These are phyloP conservation scores for Nixonia krombeini DNA, from an alignment of 1,140 invertebrate genomes.

Conservation along the genomic window DNA sequence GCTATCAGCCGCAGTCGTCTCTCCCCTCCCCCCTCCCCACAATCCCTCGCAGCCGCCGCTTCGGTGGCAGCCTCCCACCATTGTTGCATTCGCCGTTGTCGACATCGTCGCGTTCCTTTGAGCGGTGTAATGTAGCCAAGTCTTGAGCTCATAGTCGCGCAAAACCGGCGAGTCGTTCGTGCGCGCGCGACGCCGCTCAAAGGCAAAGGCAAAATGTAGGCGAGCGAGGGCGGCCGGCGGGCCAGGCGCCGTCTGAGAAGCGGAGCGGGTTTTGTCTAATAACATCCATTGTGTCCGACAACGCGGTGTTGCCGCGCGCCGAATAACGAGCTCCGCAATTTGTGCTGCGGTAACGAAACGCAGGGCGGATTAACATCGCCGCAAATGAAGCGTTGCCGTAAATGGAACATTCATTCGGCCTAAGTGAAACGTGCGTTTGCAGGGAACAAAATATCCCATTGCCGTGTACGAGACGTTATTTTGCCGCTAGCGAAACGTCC, in stretches of 20 bases:
- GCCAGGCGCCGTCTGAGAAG: constrained; percentile 1
- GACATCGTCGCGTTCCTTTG: constrained; percentile 9
- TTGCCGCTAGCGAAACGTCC: no score
- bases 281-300: constrained; percentile 5
- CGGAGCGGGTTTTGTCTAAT: constrained; percentile 7
- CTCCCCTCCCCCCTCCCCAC: no score
- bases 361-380: constrained; percentile 3
- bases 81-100: constrained; percentile 5
- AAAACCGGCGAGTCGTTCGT: constrained; percentile 7
- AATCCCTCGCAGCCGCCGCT: no score
- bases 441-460: no score
- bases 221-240: constrained; percentile 1
- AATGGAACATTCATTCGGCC: no score
- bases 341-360: constrained; percentile 5
- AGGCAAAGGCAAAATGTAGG: constrained; percentile 7
- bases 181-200: constrained; percentile 7
- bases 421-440: no score
- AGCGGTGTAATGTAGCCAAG: neutral
- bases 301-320: neutral
- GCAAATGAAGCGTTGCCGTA: constrained; percentile 6
- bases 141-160: constrained; percentile 7
- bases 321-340: constrained; percentile 10
- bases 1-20: no score
- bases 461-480: no score
- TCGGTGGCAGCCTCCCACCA: no score